phyloP scores from a whole-genome alignment of 1,140 invertebrate species.

The Parasteatoda tepidariorum region DNA sequence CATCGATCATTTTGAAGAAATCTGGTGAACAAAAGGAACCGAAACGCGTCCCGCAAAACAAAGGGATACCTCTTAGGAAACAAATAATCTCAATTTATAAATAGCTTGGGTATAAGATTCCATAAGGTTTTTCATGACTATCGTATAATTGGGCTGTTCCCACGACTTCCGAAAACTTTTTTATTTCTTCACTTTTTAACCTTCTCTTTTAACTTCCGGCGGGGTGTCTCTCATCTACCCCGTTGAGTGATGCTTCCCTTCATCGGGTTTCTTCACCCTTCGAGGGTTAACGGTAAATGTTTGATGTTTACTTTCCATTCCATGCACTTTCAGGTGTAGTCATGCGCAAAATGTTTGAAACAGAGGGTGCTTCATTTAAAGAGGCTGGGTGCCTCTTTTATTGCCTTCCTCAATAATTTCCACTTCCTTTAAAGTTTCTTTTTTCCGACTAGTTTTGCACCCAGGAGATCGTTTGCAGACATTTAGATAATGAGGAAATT shows the following conservation, averaged over 20 bases:
- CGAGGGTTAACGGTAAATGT: background rate
- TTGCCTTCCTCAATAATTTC: background rate
- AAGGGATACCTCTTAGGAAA: slow-evolving; percentile 6
- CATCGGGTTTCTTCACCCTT: slow-evolving; percentile 1
- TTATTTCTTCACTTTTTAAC: background rate
- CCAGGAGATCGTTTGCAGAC: too few species aligned
- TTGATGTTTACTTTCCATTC: background rate
- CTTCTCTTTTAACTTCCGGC: slow-evolving; percentile 18
- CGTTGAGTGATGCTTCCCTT: background rate
- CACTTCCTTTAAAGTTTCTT: too few species aligned
- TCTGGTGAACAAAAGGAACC: slow-evolving; percentile 26
- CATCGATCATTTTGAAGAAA: slow-evolving; percentile 9
- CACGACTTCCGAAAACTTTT: slow-evolving; percentile 8
- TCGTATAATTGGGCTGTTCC: slow-evolving; percentile 43
- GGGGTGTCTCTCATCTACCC: background rate
- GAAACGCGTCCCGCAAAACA: background rate
- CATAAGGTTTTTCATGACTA: background rate
- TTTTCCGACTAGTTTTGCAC: too few species aligned
- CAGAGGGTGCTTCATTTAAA: background rate
- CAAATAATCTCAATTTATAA: slow-evolving; percentile 26
- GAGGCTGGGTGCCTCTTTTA: background rate
- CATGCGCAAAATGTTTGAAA: background rate
- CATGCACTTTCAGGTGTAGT: background rate
- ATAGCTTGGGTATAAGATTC: background rate
- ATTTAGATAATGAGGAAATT: too few species aligned